phyloP scores from a whole-genome alignment of 2,888 invertebrate genomes.

The Sabellastarte sp. region DNA sequence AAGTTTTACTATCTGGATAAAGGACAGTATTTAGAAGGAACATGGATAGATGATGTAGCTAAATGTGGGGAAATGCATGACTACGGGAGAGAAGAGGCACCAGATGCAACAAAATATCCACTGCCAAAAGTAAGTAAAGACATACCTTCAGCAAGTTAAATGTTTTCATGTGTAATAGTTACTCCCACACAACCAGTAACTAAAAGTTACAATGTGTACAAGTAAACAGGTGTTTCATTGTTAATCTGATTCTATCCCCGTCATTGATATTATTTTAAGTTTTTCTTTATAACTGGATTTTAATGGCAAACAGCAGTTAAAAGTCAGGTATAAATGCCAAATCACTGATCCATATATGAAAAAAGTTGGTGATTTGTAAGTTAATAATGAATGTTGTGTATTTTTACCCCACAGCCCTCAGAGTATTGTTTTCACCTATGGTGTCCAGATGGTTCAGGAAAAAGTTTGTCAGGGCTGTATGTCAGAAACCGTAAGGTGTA shows the following conservation, averaged over 20 bases:
- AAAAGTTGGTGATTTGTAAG: neutral
- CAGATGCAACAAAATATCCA: slow-evolving; percentile 54
- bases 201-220: neutral
- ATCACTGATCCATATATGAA: neutral
- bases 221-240: neutral
- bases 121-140: slow-evolving; percentile 37
- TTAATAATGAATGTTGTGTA: neutral
- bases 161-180: neutral
- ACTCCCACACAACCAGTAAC: neutral
- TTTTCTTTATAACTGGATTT: neutral
- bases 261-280: neutral
- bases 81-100: slow-evolving; percentile 54
- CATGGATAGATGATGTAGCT: slow-evolving; percentile 58
- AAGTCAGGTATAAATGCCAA: neutral
- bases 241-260: neutral
- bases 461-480: no score
- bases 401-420: no score
- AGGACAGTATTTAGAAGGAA: slow-evolving; percentile 58
- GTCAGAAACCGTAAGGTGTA: no score
- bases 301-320: neutral
- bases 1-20: slow-evolving; percentile 59
- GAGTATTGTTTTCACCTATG: no score
- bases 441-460: no score
- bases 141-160: neutral
- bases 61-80: slow-evolving; percentile 59